These are phyloP conservation scores for Limenitis camilla DNA, from an alignment of 2,888 invertebrate species.

Conservation along the genomic window DNA sequence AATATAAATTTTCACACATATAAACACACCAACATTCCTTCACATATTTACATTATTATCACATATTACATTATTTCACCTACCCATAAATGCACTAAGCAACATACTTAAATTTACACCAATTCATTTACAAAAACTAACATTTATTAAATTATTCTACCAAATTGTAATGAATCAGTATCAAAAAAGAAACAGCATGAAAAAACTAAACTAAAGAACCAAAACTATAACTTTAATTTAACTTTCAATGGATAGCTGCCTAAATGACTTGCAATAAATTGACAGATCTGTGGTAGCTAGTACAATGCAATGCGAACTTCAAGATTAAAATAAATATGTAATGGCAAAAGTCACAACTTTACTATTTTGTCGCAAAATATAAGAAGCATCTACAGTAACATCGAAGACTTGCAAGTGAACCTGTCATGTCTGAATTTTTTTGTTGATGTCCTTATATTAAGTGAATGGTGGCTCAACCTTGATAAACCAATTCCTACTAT, in stretches of 20 bases:
- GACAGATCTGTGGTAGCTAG: background rate
- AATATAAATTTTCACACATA: too few relatives aligned
- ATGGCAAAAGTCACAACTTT: background rate
- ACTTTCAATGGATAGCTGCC: background rate
- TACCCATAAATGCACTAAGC: too few relatives aligned
- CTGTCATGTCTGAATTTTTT: background rate
- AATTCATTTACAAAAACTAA: too few relatives aligned
- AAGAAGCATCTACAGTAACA: background rate
- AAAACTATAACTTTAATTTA: too few relatives aligned
- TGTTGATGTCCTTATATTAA: background rate
- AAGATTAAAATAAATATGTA: background rate
- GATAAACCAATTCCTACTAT: background rate
- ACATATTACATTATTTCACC: too few relatives aligned
- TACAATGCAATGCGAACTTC: background rate
- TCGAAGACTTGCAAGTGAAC: background rate
- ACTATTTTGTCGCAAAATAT: background rate
- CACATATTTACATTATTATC: too few relatives aligned
- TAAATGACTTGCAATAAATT: slow-evolving; percentile 1
- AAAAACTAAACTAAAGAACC: too few relatives aligned
- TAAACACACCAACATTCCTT: too few relatives aligned
- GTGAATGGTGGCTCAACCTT: background rate
- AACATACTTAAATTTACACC: too few relatives aligned
- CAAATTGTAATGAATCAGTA: too few relatives aligned
- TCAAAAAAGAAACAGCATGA: too few relatives aligned
- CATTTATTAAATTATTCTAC: too few relatives aligned